Evolutionary conservation across 2,797 vertebrate genomes (phyloP), one percentile per base, ranked within the genome.

Genomic region (Oreochromis grahami): DNA sequence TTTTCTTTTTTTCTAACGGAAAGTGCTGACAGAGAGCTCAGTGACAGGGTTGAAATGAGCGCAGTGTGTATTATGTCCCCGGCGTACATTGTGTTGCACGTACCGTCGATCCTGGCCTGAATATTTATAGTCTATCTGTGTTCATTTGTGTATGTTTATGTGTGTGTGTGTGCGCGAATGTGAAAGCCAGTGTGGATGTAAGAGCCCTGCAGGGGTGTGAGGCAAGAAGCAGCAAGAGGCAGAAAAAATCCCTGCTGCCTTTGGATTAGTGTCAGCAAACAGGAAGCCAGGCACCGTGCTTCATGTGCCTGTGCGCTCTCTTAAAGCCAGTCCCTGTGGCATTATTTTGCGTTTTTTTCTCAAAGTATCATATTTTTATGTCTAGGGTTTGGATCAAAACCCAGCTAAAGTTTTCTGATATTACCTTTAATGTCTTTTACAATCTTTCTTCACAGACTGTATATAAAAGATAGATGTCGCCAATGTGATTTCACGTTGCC

Each of bases 161-260:
- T 88, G 85, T 41, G 77, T 41, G 77, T 90, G 86, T 88, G 87
- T 14, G 65, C 0, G 24, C 4, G 1, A 81, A 84, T 70, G 83
- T 84, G 93, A 90, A 88, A 92, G 92, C 80, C 84, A 92, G 90
- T 78, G 89, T 91, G 84, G 90, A 90, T 95, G 89, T 94, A 88
- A 87, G 91, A 93, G 88, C 94, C 91, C 94, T 94, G 95, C 91
- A 95, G 94, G 95, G 92, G 94, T 94, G 94, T 95, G 94, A 95
- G 94, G 95, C 95, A 95, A 95, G 95, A 94, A 94, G 92, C 94
- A 94, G 95, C 94, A 95, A 96, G 95, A 95, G 92, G 93, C 93
- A 94, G 86, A 94, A 95, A 94, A 95, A 94, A 95, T 95, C 93
- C 93, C 91, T n/a, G 78, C 92, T 93, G 93, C 91, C 90, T 90